These are phyloP conservation scores for Mustelus asterias DNA, from an alignment of 2,113 vertebrate species.

Conservation along the genomic window DNA sequence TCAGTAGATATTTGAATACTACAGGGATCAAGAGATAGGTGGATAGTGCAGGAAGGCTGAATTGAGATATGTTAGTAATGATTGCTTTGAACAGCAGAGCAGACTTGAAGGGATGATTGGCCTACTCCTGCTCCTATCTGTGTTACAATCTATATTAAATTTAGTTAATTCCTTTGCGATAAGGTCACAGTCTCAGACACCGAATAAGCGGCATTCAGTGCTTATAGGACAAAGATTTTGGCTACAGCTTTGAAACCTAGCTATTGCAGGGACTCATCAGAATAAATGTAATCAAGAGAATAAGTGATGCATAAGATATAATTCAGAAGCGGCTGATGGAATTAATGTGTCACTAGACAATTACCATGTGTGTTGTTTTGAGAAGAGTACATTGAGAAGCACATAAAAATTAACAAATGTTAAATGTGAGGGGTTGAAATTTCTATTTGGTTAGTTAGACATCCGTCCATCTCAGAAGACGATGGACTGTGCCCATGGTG, in stretches of 20 bases:
- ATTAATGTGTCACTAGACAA: background rate
- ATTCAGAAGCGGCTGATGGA: background rate
- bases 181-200: background rate
- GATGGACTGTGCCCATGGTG: too few species aligned
- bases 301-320: background rate
- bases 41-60: background rate
- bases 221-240: background rate
- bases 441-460: too few species aligned
- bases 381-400: background rate
- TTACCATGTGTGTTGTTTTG: background rate
- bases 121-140: background rate
- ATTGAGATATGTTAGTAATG: background rate
- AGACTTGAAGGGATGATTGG: background rate
- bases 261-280: background rate
- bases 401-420: background rate
- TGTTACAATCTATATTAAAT: background rate
- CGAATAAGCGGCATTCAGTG: background rate
- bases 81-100: background rate
- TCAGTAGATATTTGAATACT: background rate
- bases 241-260: background rate
- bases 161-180: background rate
- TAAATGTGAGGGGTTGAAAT: background rate
- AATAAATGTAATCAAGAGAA: background rate
- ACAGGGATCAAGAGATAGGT: background rate
- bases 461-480: too few species aligned